phyloP scores from a whole-genome alignment of 1,140 invertebrate genomes.

The Polyergus mexicanus region DNA sequence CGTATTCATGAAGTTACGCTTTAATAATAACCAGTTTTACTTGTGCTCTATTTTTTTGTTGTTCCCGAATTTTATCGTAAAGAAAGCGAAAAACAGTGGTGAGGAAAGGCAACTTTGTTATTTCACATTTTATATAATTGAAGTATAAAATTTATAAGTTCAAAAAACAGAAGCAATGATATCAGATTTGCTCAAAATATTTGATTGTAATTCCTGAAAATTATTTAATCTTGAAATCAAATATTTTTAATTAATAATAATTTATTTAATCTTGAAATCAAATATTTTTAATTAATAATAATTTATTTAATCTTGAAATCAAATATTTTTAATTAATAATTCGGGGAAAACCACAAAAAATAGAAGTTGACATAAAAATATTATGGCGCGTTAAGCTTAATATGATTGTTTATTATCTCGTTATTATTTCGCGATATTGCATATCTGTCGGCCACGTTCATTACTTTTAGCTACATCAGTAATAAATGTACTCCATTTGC shows the following conservation, averaged over 20 bases:
- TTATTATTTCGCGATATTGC: constrained; percentile 30
- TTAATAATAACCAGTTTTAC: constrained; percentile 23
- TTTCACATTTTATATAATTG: neutral
- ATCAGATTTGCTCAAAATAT: neutral
- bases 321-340: constrained; percentile 12
- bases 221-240: neutral
- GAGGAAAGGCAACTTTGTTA: neutral
- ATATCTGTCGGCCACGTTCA: constrained; percentile 35
- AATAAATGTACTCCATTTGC: constrained; percentile 55
- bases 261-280: neutral
- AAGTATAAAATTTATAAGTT: constrained; percentile 1
- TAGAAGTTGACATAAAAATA: neutral
- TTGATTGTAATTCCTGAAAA: neutral
- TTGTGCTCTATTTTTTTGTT: neutral
- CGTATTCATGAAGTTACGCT: neutral
- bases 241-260: neutral
- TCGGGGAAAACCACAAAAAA: neutral
- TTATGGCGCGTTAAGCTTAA: constrained; percentile 33
- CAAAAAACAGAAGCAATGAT: neutral
- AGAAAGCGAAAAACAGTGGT: neutral
- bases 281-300: too few relatives aligned
- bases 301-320: neutral
- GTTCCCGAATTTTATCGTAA: neutral
- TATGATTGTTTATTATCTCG: constrained; percentile 48
- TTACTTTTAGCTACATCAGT: neutral